Conservation (phyloP, 2,797 vertebrate species). For the Saxicola maurus region DNA sequence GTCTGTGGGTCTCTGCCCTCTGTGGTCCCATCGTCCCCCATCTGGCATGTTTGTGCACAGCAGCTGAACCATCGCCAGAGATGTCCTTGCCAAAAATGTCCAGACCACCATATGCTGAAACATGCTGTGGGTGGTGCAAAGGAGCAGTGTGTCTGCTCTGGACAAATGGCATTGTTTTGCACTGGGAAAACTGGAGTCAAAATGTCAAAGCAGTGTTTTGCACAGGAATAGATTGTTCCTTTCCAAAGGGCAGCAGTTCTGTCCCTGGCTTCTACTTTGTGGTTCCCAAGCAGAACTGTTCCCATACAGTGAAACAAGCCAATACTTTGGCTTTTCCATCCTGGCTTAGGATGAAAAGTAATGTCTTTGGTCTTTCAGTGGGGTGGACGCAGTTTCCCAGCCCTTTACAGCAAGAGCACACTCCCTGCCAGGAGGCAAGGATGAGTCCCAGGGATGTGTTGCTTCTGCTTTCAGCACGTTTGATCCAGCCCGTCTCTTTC, state of each 20-base stretch:
- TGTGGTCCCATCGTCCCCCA: neutral
- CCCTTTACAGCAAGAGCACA: neutral
- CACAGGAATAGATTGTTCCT: neutral
- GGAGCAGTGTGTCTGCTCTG: neutral
- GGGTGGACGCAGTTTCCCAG: neutral
- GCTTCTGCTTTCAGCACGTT: constrained; percentile 17
- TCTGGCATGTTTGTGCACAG: neutral
- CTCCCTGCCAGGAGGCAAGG: neutral
- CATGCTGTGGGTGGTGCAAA: neutral
- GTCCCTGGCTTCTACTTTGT: neutral
- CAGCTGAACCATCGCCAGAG: neutral
- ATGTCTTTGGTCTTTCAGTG: neutral
- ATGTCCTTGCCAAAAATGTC: neutral
- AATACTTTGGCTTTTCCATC: constrained; percentile 9
- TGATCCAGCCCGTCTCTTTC: constrained; percentile 28
- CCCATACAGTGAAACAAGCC: neutral
- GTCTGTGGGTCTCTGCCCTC: neutral
- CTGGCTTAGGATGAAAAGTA: neutral
- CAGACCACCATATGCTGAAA: neutral
- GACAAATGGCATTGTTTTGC: constrained; percentile 29
- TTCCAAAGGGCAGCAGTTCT: neutral
- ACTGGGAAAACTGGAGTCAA: constrained; percentile 32
- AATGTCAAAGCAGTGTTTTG: neutral
- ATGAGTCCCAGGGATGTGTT: neutral
- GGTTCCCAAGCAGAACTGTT: constrained; percentile 6